phyloP scores from a whole-genome alignment of 2,113 vertebrate species.

The Dasyurus viverrinus region DNA sequence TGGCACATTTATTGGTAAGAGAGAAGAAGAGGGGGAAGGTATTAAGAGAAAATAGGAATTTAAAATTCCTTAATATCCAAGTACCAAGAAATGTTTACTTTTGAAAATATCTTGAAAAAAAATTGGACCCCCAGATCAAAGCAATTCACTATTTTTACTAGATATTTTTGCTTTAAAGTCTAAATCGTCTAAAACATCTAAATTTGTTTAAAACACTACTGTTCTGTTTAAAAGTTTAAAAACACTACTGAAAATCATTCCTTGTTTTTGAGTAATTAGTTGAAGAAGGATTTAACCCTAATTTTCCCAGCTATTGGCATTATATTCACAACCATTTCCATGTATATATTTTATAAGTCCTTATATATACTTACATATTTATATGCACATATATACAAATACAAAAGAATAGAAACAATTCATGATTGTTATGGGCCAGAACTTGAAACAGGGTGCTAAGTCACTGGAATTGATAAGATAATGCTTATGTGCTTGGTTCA shows the following conservation, averaged over 20 bases:
- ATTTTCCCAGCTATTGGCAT: background rate
- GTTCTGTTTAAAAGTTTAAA: background rate
- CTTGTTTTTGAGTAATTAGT: conserved; percentile 21
- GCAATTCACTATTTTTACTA: background rate
- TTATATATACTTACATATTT: background rate
- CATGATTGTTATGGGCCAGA: background rate
- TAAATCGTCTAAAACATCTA: background rate
- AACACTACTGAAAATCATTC: background rate
- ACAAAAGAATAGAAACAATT: background rate
- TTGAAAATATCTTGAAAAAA: background rate
- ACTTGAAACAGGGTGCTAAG: too few relatives aligned
- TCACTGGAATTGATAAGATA: too few relatives aligned
- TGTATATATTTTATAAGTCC: background rate
- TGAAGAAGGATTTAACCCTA: background rate
- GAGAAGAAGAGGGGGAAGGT: too few relatives aligned
- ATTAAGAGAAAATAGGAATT: background rate
- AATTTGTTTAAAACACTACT: background rate
- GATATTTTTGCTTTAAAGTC: background rate
- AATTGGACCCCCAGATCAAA: conserved; percentile 16
- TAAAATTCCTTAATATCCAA: background rate
- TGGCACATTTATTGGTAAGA: background rate
- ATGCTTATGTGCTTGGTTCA: too few relatives aligned
- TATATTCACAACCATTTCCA: background rate
- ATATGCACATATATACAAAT: background rate
- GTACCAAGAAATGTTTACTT: background rate